phyloP scores from a whole-genome alignment of 2,113 vertebrate genomes.

The Macquaria ambigua region DNA sequence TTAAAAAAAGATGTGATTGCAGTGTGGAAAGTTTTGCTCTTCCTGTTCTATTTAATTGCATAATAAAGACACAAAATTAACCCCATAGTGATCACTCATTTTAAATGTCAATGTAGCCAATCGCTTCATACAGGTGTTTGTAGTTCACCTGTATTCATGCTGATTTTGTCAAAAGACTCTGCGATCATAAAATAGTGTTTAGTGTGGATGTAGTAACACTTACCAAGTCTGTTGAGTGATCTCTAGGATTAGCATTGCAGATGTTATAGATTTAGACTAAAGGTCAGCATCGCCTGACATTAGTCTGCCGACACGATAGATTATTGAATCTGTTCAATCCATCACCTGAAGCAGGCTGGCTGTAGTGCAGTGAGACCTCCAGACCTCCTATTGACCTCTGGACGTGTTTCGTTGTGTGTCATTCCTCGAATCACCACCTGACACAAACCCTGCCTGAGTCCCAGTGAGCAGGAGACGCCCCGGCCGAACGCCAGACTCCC shows the following conservation, averaged over 20 bases:
- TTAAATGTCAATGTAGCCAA: no score
- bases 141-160: no score
- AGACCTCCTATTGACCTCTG: neutral
- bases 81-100: no score
- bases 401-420: neutral
- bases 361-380: constrained; percentile 4
- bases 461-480: constrained; percentile 25
- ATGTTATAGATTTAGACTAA: neutral
- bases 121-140: no score
- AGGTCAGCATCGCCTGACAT: constrained; percentile 18
- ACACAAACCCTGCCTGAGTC: constrained; percentile 28
- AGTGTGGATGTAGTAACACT: no score
- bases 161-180: no score
- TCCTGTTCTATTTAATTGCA: no score
- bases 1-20: no score
- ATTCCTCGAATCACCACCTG: neutral
- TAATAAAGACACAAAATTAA: no score
- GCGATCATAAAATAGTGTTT: no score
- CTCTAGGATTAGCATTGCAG: neutral
- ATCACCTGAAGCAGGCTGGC: neutral
- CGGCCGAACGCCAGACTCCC: constrained; percentile 18
- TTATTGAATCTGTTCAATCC: constrained; percentile 2
- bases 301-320: neutral
- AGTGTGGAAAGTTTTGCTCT: no score
- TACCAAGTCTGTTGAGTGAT: no score